Evolutionary conservation across 1,140 invertebrate species (phyloP), one percentile per base, ranked within the genome.

Genomic region (Drosophila nigrodunni): DNA sequence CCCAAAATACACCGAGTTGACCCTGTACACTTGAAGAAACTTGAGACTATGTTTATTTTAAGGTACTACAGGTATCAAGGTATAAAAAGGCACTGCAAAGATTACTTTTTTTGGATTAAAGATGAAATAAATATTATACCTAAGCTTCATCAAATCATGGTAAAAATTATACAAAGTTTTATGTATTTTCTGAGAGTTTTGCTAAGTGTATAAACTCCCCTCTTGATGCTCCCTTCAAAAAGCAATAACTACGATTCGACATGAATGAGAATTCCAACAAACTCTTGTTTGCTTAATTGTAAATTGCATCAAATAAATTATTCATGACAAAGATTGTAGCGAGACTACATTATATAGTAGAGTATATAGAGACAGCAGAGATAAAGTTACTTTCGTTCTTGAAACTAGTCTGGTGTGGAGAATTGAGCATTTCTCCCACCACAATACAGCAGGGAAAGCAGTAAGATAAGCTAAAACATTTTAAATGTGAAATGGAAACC

Each of bases 401-500:
- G n/a, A 30, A 25, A 6, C 34, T 15, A 9, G 7, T n/a, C n/a
- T 54, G 35, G n/a, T 37, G 13, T 13, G 13, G 30, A 35, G 25
- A 13, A 35, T 39, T 2, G 21, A 11, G 11, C 47, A 7, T 25
- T 52, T 82, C 57, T 52, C 39, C 47, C 30, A 18, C 25, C 35
- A 30, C 59, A 47, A n/a, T 62, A 9, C 11, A 21, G 10, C 13
- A 21, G 49, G 47, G 47, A 9, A 18, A 69, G 44, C 21, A 39
- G 43, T 34, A 39, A 77, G 82, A 83, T 88, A 89, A 80, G 68
- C 69, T 61, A 80, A 80, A 82, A 69, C 61, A 77, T 75, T 86
- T 81, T 44, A 64, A 78, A 71, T 74, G 76, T 69, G 82, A 77
- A 82, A 87, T 79, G 70, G 77, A 87, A 82, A 74, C 83, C 80